Evolutionary conservation across 2,888 invertebrate genomes (phyloP).

Genomic region (Syrista parreyssii): DNA sequence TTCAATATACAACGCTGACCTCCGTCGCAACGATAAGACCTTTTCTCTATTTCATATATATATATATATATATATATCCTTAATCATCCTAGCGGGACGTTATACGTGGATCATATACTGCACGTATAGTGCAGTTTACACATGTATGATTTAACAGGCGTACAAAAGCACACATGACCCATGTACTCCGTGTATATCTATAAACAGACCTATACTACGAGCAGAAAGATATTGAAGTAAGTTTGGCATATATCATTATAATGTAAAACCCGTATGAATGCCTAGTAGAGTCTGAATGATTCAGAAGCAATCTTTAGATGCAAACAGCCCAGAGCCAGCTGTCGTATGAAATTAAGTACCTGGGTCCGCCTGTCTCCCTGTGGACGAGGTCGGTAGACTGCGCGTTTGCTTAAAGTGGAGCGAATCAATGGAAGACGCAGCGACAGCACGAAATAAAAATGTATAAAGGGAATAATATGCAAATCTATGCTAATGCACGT

Average conservation of each 20-base stretch:
- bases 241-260: neutral
- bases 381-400: neutral
- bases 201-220: neutral
- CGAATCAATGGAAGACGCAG: neutral
- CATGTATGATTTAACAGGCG: neutral
- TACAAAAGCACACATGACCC: neutral
- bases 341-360: neutral
- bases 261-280: neutral
- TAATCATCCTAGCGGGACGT: neutral
- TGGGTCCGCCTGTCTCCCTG: neutral
- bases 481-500: neutral
- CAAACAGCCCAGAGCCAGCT: conserved; percentile 39
- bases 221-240: neutral
- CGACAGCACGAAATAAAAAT: neutral
- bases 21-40: neutral
- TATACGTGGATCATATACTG: neutral
- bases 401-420: neutral
- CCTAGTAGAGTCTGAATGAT: conserved; percentile 28
- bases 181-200: neutral
- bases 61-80: neutral
- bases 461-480: neutral
- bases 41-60: neutral
- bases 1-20: neutral
- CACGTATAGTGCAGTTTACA: neutral
- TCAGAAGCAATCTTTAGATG: conserved; percentile 46